phyloP scores from a whole-genome alignment of 2,797 vertebrate species.

The Rhinatrema bivittatum region DNA sequence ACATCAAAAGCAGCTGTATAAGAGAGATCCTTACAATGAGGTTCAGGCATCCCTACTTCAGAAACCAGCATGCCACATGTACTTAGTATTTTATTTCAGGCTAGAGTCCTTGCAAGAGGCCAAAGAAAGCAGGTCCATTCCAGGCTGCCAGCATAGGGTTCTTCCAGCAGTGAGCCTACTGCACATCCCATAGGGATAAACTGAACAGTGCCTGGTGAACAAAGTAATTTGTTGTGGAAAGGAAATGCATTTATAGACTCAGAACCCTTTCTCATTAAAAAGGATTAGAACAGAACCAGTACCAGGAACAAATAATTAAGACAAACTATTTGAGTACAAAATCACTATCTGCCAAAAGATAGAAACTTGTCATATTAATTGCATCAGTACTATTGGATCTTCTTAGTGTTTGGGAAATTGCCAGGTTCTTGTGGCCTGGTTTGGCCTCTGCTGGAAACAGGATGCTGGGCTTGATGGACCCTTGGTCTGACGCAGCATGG shows the following conservation, averaged over 20 bases:
- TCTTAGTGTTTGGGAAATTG: too few species aligned
- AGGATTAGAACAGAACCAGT: too few species aligned
- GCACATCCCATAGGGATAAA: conserved; percentile 27
- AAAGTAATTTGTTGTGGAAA: conserved; percentile 39
- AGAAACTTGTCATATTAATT: conserved; percentile 9
- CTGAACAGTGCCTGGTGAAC: conserved; percentile 41
- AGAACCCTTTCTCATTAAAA: too few species aligned
- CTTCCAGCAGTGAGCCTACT: conserved; percentile 43
- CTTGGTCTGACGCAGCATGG: too few species aligned
- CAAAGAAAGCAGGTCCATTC: conserved; percentile 56
- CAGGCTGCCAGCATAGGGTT: conserved; percentile 43
- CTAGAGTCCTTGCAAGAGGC: conserved; percentile 41
- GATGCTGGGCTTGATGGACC: too few species aligned
- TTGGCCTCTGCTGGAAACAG: too few species aligned
- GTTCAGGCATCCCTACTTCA: conserved; percentile 50
- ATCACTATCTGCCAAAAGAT: too few species aligned
- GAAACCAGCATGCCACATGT: conserved; percentile 45
- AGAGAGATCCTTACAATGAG: conserved; percentile 47
- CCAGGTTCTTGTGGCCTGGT: too few species aligned
- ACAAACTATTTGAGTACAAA: too few species aligned
- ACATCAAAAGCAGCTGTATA: conserved; percentile 56
- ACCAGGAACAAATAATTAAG: too few species aligned
- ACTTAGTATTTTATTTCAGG: conserved; percentile 49
- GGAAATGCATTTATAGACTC: conserved; percentile 29
- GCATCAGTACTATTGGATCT: too few species aligned